phyloP scores from a whole-genome alignment of 1,140 invertebrate genomes.

The Periplaneta americana region DNA sequence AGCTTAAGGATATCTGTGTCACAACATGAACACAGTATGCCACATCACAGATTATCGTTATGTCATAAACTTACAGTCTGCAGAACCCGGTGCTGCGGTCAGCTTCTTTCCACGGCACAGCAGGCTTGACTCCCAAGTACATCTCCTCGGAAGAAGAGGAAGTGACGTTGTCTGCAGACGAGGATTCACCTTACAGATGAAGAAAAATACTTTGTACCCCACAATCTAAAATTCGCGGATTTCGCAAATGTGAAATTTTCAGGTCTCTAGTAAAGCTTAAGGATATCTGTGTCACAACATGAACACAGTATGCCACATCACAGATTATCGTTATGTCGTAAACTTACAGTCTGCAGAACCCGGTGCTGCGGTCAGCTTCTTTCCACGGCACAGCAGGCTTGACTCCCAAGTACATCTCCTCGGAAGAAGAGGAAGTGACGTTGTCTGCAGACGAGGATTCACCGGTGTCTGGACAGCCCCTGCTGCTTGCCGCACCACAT shows the following conservation, averaged over 20 bases:
- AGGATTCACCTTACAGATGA: constrained; percentile 17
- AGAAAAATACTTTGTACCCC: no score
- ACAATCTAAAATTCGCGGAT: no score
- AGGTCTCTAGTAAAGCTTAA: no score
- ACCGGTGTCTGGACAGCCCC: constrained; percentile 8
- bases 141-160: constrained; percentile 17
- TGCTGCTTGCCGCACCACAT: neutral
- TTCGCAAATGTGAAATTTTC: no score
- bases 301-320: no score
- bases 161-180: constrained; percentile 15
- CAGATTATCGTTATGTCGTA: neutral
- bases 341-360: constrained; percentile 35
- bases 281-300: no score
- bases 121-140: constrained; percentile 6
- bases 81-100: constrained; percentile 43
- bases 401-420: constrained; percentile 13
- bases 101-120: constrained; percentile 47
- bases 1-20: no score
- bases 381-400: constrained; percentile 41
- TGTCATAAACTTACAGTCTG: constrained; percentile 26
- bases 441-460: constrained; percentile 18
- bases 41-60: no score
- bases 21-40: no score
- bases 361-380: constrained; percentile 45
- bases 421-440: constrained; percentile 17